Evolutionary conservation across 2,797 vertebrate genomes (phyloP).

Genomic region (Gobionotothen gibberifrons): DNA sequence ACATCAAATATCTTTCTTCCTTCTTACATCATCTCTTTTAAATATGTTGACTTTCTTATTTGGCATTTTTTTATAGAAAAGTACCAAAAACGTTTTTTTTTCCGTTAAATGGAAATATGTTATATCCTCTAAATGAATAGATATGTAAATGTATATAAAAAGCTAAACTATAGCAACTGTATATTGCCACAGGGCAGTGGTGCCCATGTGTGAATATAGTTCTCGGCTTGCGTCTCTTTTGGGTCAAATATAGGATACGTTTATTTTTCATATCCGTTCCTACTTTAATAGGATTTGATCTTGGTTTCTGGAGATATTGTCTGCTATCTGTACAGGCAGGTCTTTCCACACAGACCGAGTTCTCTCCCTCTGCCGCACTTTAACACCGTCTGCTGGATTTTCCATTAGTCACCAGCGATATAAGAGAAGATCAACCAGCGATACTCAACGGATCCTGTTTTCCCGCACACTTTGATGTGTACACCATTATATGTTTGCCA

Average conservation of each 20-base stretch:
- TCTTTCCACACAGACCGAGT: not conserved
- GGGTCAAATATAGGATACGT: not conserved
- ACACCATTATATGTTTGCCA: not conserved
- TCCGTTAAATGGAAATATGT: too few species aligned
- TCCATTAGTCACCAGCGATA: conserved; percentile 2
- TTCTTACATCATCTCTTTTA: too few species aligned
- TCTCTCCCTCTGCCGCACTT: conserved; percentile 3
- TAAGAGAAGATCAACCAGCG: not conserved
- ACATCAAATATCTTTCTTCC: too few species aligned
- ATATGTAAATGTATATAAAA: too few species aligned
- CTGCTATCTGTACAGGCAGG: not conserved
- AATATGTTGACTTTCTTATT: too few species aligned
- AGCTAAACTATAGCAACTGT: too few species aligned
- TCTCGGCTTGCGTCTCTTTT: not conserved
- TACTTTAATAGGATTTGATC: not conserved
- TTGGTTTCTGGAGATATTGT: not conserved
- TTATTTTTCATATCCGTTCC: not conserved
- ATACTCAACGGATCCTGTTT: not conserved
- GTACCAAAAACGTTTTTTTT: too few species aligned
- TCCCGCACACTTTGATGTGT: not conserved
- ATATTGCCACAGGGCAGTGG: too few species aligned
- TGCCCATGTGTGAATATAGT: too few species aligned
- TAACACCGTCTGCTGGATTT: conserved; percentile 10
- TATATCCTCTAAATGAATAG: too few species aligned
- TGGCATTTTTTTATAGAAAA: too few species aligned